Evolutionary conservation across 1,140 invertebrate genomes (phyloP), one percentile per base, ranked within the genome.

Genomic region (Pogonus chalceus): DNA sequence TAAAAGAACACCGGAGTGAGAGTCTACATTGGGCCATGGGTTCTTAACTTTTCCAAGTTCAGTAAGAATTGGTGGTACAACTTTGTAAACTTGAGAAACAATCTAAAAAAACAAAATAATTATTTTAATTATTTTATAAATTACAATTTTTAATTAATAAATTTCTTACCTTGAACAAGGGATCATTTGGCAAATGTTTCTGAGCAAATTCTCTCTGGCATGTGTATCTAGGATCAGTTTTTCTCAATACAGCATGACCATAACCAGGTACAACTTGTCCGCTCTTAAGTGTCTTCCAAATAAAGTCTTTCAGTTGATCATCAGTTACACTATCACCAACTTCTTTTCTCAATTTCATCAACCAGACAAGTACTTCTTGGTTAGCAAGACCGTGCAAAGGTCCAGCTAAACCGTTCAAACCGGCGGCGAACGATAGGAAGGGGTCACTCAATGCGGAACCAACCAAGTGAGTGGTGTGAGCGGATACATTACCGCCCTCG

Each of bases 1-100:
- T 23, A 94, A 75, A 23, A 94, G 73, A n/a, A 92, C 89, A 52
- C 91, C 91, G 61, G 88, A 92, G 70, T 93, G 90, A 52, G 91
- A 90, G 72, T 95, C 91, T 62, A 94, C 90, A 74, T 94, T 94
- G 14, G 91, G 91, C 90, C 90, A 95, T 31, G 91, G 91, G 75
- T 95, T 95, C 76, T 92, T 89, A 1, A 91, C 88, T 71, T 95
- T 94, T 47, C 90, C 91, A 55, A 87, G 85, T 64, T 91, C 87
- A 55, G 84, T 71, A 1, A 95, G 79, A 58, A 93, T 81, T 59
- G 88, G 84, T 9, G 91, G 91, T 16, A 90, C 88, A 20, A 92
- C 76, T 68, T 92, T 90, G 76, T 89, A 93, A 12, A 88, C 71
- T 71, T 88, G 84, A 26, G 85, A 79, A 49, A 92, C 88, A 59